These are phyloP conservation scores for Onychostoma macrolepis DNA, from an alignment of 2,113 vertebrate genomes.

Conservation along the genomic window DNA sequence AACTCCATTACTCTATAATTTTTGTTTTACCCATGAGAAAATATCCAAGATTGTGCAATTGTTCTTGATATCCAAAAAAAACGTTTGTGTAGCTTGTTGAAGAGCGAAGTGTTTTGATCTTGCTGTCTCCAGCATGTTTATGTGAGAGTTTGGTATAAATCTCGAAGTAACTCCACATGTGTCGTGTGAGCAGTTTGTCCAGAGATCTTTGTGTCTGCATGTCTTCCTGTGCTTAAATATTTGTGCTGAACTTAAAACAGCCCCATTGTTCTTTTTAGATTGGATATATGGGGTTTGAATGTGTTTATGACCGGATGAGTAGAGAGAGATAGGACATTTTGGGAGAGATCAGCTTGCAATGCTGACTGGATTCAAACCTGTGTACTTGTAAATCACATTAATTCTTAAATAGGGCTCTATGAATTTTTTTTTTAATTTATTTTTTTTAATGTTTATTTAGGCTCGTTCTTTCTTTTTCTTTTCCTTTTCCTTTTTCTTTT, in stretches of 20 bases:
- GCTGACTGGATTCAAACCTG: background rate
- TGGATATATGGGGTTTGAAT: background rate
- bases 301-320: background rate
- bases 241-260: background rate
- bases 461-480: no score
- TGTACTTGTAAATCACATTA: background rate
- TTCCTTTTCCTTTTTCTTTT: no score
- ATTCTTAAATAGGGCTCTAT: background rate
- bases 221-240: background rate
- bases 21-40: background rate
- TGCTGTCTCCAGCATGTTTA: background rate
- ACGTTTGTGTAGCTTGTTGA: background rate
- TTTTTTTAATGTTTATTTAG: no score
- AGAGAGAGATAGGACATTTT: background rate
- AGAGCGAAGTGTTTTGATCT: background rate
- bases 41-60: background rate
- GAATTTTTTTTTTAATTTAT: no score
- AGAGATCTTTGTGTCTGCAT: background rate
- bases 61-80: background rate
- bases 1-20: no score
- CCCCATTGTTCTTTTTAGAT: background rate
- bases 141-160: background rate
- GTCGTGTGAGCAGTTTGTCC: background rate
- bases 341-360: background rate
- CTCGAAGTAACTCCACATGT: constrained; percentile 1